phyloP scores from a whole-genome alignment of 30 jellyfish, hydroid and myxozoan genomes.

The Turritopsis dohrnii region DNA sequence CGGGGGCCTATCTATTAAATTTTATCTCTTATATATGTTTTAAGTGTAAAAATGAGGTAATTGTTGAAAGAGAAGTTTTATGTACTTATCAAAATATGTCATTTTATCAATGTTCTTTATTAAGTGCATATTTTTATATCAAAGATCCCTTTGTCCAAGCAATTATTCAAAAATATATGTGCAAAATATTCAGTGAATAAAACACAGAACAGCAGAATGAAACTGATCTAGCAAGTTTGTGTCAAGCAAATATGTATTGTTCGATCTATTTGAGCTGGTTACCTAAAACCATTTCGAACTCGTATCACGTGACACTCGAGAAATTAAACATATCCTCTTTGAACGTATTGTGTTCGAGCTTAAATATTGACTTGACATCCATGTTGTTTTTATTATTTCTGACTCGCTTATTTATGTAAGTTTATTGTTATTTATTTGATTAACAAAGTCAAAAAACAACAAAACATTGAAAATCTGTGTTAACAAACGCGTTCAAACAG shows the following conservation, averaged over 20 bases:
- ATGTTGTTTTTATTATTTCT: background rate
- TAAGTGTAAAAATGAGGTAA: background rate
- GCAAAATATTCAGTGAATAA: background rate
- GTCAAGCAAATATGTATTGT: background rate
- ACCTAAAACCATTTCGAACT: background rate
- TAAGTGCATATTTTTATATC: too few species aligned
- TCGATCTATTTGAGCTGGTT: background rate
- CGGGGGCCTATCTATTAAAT: background rate
- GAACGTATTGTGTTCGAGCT: background rate
- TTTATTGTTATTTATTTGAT: background rate
- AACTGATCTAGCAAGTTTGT: background rate
- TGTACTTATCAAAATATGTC: background rate
- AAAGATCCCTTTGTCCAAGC: background rate
- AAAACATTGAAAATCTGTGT: constrained; percentile 11
- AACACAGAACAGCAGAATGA: background rate
- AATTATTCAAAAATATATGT: background rate
- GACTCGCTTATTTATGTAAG: background rate
- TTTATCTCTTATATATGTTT: background rate
- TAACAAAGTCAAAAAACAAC: constrained; percentile 9
- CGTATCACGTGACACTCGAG: background rate
- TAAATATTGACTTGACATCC: background rate
- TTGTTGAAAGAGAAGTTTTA: background rate
- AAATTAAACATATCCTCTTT: background rate
- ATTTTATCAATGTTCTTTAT: background rate
- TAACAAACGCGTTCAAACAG: constrained; percentile 15